These are phyloP conservation scores for Drosophila rufa DNA, from an alignment of 1,140 invertebrate species.

Conservation along the genomic window DNA sequence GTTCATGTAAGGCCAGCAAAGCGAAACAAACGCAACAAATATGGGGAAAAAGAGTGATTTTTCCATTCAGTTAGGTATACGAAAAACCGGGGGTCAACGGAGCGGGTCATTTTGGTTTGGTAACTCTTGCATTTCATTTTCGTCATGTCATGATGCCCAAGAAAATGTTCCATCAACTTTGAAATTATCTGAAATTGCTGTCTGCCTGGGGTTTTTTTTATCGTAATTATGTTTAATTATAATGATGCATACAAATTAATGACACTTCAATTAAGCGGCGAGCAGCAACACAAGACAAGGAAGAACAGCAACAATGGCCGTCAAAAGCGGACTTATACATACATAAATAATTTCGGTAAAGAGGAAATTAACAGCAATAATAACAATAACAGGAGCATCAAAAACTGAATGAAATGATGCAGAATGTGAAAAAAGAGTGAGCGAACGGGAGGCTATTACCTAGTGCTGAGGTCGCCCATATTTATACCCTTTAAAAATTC, in stretches of 20 bases:
- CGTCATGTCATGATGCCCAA: conserved; percentile 35
- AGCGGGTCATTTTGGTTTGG: conserved; percentile 62
- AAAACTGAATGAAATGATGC: conserved; percentile 31
- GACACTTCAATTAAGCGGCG: conserved; percentile 70
- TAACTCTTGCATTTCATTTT: conserved; percentile 43
- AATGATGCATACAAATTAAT: conserved; percentile 82
- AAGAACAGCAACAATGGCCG: conserved; percentile 8
- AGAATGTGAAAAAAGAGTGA: conserved; percentile 22
- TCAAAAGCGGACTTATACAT: conserved; percentile 9
- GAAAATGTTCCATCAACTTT: conserved; percentile 50
- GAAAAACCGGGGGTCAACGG: conserved; percentile 51
- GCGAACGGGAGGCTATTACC: conserved; percentile 2
- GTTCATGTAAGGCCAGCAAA: conserved; percentile 60
- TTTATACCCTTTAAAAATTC: not conserved
- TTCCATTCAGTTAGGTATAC: conserved; percentile 47
- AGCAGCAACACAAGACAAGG: conserved; percentile 7
- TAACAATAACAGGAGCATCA: conserved; percentile 37
- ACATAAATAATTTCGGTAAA: conserved; percentile 33
- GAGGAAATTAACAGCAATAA: conserved; percentile 26
- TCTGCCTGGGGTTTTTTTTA: conserved; percentile 39
- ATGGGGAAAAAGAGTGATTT: conserved; percentile 23
- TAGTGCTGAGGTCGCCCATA: not conserved
- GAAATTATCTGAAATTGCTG: conserved; percentile 41
- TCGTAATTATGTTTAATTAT: conserved; percentile 77
- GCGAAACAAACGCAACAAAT: conserved; percentile 39